These are phyloP conservation scores for Tachycineta bicolor DNA, from an alignment of 2,113 vertebrate genomes.

Conservation along the genomic window DNA sequence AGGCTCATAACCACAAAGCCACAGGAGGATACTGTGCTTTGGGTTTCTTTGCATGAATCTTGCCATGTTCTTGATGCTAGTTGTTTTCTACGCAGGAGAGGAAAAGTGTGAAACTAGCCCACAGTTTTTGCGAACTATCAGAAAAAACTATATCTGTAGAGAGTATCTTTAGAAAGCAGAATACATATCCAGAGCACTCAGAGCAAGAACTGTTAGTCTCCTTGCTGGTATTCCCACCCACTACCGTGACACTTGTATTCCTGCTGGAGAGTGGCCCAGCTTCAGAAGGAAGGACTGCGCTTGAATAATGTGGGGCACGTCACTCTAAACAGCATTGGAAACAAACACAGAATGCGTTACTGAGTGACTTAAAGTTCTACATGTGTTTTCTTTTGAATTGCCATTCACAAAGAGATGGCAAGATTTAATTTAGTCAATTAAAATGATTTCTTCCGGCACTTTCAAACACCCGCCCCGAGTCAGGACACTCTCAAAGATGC, in stretches of 20 bases:
- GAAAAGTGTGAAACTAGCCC: conserved; percentile 31
- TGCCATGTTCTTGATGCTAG: background rate
- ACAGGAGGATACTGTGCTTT: background rate
- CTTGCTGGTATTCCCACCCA: conserved; percentile 35
- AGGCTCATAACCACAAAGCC: background rate
- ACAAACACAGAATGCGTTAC: background rate
- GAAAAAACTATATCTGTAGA: background rate
- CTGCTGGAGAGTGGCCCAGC: conserved; percentile 30
- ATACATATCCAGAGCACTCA: background rate
- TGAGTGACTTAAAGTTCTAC: background rate
- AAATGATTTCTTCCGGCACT: background rate
- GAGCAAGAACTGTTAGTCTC: background rate
- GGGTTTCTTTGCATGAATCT: background rate
- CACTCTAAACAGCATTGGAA: background rate
- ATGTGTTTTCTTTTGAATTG: background rate
- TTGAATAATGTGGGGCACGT: background rate
- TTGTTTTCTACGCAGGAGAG: conserved; percentile 17
- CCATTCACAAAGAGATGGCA: background rate
- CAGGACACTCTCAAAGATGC: accelerated
- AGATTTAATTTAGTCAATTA: background rate
- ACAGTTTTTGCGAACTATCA: background rate
- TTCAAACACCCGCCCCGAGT: background rate
- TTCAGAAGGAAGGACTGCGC: background rate
- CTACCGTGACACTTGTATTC: background rate
- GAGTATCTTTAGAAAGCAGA: conserved; percentile 52